phyloP scores from a whole-genome alignment of 2,797 vertebrate species.

The Limosa lapponica region DNA sequence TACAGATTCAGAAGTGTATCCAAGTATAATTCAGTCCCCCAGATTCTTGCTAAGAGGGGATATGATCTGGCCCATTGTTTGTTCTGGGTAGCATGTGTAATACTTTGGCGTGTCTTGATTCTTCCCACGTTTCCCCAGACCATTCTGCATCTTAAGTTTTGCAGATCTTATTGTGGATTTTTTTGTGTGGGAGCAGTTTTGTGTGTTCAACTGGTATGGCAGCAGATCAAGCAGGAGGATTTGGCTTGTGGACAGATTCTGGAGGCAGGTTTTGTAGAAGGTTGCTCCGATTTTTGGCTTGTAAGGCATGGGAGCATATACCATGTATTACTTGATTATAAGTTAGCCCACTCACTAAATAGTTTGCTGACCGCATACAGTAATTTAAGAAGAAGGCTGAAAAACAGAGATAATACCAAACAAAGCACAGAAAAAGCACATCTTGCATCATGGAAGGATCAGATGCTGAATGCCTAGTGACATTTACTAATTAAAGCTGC shows the following conservation, averaged over 20 bases:
- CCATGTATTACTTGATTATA: constrained; percentile 40
- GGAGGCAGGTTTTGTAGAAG: constrained; percentile 59
- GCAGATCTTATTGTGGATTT: constrained; percentile 51
- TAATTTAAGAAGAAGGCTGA: constrained; percentile 19
- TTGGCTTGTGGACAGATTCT: constrained; percentile 40
- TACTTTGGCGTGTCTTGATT: constrained; percentile 53
- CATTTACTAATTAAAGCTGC: not conserved
- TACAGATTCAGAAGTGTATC: not conserved
- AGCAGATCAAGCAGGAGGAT: constrained; percentile 63
- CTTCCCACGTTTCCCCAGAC: constrained; percentile 63
- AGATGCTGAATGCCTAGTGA: not conserved
- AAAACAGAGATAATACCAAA: constrained; percentile 22
- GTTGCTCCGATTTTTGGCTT: constrained; percentile 44
- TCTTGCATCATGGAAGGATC: not conserved
- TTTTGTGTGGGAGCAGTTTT: constrained; percentile 68
- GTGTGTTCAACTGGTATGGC: constrained; percentile 68
- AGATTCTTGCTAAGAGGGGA: not conserved
- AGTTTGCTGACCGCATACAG: constrained; percentile 40
- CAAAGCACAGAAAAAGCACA: not conserved
- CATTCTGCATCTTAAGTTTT: constrained; percentile 49
- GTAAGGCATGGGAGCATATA: constrained; percentile 41
- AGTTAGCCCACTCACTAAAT: constrained; percentile 62
- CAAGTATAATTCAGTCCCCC: not conserved
- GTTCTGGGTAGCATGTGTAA: constrained; percentile 45
- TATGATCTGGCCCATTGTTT: constrained; percentile 36